Evolutionary conservation across 1,140 invertebrate species (phyloP).

Genomic region (Drosophila arawakana): DNA sequence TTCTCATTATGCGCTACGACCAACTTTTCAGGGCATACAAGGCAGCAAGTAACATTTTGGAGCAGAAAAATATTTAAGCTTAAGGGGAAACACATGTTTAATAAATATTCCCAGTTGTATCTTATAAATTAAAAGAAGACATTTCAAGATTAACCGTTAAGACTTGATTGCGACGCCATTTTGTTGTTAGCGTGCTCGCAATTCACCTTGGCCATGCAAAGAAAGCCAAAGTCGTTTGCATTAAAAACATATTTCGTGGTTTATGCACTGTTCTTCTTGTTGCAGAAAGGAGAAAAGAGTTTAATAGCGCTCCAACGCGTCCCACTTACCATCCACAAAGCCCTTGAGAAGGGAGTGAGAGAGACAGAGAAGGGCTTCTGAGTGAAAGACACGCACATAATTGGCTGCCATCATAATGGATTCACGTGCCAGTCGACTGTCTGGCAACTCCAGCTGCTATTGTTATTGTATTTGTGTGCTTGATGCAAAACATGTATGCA

Average conservation of each 20-base stretch:
- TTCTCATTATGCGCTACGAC: conserved; percentile 51
- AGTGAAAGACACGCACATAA: conserved; percentile 72
- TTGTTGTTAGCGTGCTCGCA: conserved; percentile 42
- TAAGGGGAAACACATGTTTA: no score
- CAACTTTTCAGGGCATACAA: conserved; percentile 15
- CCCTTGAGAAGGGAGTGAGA: background rate
- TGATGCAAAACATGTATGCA: conserved; percentile 50
- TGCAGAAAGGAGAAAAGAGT: conserved; percentile 40
- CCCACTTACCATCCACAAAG: background rate
- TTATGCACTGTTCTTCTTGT: conserved; percentile 31
- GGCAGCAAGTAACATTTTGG: background rate
- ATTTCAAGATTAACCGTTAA: background rate
- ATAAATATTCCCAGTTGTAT: no score
- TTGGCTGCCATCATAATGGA: conserved; percentile 77
- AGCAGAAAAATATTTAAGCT: background rate
- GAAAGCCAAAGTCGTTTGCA: conserved; percentile 69
- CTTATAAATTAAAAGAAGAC: no score
- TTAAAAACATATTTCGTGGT: conserved; percentile 77
- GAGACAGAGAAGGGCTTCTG: conserved; percentile 8
- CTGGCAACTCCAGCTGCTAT: conserved; percentile 35
- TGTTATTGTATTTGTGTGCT: conserved; percentile 13
- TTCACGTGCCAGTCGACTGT: conserved; percentile 64
- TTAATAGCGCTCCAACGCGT: conserved; percentile 28
- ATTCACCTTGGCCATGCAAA: conserved; percentile 76
- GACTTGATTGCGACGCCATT: background rate